phyloP scores from a whole-genome alignment of 2,113 vertebrate species.

The Heterotilapia buettikoferi region DNA sequence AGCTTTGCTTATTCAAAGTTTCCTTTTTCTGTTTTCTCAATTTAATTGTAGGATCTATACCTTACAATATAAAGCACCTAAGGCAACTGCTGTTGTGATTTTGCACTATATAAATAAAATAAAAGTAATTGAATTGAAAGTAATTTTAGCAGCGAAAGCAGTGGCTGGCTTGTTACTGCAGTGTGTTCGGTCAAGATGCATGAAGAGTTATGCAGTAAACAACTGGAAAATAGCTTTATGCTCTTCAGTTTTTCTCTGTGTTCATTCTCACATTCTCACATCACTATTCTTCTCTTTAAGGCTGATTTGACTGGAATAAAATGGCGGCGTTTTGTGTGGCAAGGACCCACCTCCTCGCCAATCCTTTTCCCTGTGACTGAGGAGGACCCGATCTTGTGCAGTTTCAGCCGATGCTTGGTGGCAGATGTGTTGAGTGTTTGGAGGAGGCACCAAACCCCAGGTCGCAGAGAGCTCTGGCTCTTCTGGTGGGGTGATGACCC shows the following conservation, averaged over 20 bases:
- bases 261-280: not conserved
- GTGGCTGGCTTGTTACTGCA: not conserved
- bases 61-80: not conserved
- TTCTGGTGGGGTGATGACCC: constrained; percentile 99
- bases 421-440: constrained; percentile 96
- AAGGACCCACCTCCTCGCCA: constrained; percentile 94
- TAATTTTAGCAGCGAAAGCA: not conserved
- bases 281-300: constrained; percentile 54
- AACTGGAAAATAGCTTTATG: not conserved
- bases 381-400: constrained; percentile 98
- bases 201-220: not conserved
- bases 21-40: not conserved
- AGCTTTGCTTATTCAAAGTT: not conserved
- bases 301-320: constrained; percentile 98
- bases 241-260: not conserved
- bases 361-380: constrained; percentile 98
- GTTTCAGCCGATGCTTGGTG: constrained; percentile 95
- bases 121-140: not conserved
- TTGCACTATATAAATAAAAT: not conserved
- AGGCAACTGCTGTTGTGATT: not conserved
- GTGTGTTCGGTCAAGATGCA: not conserved
- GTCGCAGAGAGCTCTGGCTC: constrained; percentile 94
- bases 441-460: constrained; percentile 91
- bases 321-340: constrained; percentile 97
- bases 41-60: not conserved